These are phyloP conservation scores for Heliconius eleuchia DNA, from an alignment of 1,140 invertebrate species.

Conservation along the genomic window DNA sequence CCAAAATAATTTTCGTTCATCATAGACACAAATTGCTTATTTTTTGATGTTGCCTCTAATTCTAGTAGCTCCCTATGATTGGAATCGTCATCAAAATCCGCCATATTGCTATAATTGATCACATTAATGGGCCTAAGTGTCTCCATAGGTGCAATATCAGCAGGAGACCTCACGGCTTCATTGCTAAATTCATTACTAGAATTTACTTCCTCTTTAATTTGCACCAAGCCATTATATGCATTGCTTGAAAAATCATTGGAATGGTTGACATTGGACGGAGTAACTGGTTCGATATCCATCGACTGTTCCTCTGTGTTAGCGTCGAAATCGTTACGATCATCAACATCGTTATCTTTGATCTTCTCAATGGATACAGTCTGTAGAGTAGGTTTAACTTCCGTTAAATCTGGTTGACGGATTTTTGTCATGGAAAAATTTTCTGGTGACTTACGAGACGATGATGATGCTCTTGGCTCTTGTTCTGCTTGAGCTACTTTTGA, in stretches of 20 bases:
- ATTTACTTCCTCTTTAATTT: conserved; percentile 71
- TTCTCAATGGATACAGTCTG: conserved; percentile 78
- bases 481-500: conserved; percentile 40
- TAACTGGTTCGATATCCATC: conserved; percentile 69
- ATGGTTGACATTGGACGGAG: conserved; percentile 49
- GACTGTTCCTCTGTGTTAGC: conserved; percentile 71
- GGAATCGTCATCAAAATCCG: conserved; percentile 65
- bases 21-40: conserved; percentile 73
- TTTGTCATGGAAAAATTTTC: conserved; percentile 65
- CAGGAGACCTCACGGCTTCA: conserved; percentile 48
- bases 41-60: conserved; percentile 67
- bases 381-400: conserved; percentile 51
- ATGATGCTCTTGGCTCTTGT: conserved; percentile 52
- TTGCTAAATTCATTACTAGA: conserved; percentile 69
- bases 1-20: conserved; percentile 78
- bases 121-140: conserved; percentile 73
- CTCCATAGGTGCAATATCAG: conserved; percentile 56
- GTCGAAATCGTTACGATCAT: conserved; percentile 63
- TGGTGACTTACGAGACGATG: conserved; percentile 52
- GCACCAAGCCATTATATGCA: conserved; percentile 46
- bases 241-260: conserved; percentile 42
- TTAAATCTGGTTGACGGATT: conserved; percentile 55
- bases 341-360: conserved; percentile 63
- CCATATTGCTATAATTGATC: conserved; percentile 69
- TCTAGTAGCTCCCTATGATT: conserved; percentile 66